phyloP scores from a whole-genome alignment of 2,113 vertebrate species.

The Lepus europaeus region DNA sequence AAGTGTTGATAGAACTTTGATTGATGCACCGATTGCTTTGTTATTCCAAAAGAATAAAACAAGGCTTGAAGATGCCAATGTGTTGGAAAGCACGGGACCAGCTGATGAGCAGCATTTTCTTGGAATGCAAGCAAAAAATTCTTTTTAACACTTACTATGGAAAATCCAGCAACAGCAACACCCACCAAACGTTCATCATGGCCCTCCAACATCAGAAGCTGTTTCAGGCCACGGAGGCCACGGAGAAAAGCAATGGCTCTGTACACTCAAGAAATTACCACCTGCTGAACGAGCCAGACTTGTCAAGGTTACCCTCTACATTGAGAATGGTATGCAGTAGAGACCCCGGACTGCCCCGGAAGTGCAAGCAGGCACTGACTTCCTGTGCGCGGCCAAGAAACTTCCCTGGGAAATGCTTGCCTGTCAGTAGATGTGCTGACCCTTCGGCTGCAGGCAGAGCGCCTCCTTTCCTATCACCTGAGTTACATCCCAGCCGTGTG shows the following conservation, averaged over 20 bases:
- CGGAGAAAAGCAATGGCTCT: neutral
- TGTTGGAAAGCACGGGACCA: neutral
- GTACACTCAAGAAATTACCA: neutral
- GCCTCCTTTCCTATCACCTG: neutral
- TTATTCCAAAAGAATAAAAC: neutral
- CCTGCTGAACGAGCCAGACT: neutral
- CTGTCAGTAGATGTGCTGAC: neutral
- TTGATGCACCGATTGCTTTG: neutral
- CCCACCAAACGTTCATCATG: neutral
- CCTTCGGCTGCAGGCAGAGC: neutral
- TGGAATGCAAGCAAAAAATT: neutral
- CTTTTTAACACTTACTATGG: neutral
- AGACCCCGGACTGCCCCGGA: neutral
- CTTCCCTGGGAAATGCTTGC: neutral
- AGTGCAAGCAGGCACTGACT: fast-evolving
- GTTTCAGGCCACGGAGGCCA: neutral
- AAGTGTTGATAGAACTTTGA: neutral
- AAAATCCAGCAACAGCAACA: neutral
- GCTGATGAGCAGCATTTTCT: neutral
- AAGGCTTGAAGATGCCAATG: neutral
- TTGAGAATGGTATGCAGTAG: neutral
- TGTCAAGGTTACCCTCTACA: neutral
- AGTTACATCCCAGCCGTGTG: neutral
- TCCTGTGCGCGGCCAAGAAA: neutral
- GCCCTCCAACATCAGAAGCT: neutral